Base-by-base conservation (phyloP, 2,888 invertebrate species). In the Stenichneumon culpator region DNA sequence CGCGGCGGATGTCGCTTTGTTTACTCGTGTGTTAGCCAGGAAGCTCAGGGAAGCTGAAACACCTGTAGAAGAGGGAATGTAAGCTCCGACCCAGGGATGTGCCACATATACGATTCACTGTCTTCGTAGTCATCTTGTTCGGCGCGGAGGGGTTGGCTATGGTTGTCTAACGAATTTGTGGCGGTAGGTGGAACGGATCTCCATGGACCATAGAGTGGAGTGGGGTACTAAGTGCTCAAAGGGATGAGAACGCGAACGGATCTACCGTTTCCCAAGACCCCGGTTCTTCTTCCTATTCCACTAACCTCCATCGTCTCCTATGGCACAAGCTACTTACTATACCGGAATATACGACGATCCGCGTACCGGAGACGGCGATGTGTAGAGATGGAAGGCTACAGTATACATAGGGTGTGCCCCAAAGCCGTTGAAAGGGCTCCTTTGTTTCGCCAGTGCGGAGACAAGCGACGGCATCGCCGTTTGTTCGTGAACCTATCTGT, bases 51-150 rank as follows among this genome's bases (percentile, higher is more conserved):
- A 50, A 70, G 77, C 73, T 74, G 73, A 73, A 78, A 78, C 81
- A 84, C 78, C 84, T 78, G 84, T 84, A 69, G 65, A 60, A 80
- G 70, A 67, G 73, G 32, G 63, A 75, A n/a, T 19, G 74, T 32
- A 47, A 82, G 39, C 79, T 73, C 47, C 44, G 52, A 60, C 36
- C n/a, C 54, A 52, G 50, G 70, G 63, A 19, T 60, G 32, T n/a
- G 47, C 28, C 28, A 70, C 22, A 3, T 4, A 14, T n/a, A 39
- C 54, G 57, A 11, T 28, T n/a, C 25, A 9, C 28, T 52, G 32
- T 68, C 73, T 44, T 67, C 70, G 67, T 63, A 52, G 50, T 73
- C 47, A 77, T 4, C 16, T 44, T 67, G 67, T 25, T 60, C 14
- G 32, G 67, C 78, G 39, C 73, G 54, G 52, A 65, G 47, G 68